A percentile compares a stretch with the other conserved stretches of the same genome.
Conservation (phyloP, 2,113 vertebrate genomes). For the Ammodytes marinus region DNA sequence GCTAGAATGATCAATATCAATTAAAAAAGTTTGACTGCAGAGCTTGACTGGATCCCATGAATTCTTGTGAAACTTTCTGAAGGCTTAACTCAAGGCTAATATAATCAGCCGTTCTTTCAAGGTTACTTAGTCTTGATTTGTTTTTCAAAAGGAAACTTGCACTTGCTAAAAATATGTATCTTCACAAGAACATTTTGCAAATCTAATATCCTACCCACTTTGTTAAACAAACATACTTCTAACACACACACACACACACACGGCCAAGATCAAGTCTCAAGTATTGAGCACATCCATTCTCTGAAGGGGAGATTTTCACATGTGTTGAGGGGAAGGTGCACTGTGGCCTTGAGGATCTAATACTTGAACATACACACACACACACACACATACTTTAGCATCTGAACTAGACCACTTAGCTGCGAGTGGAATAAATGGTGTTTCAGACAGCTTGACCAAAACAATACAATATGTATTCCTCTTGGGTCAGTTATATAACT, state of each 20-base stretch:
- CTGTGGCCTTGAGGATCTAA: constrained; percentile 46
- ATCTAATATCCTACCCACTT: neutral
- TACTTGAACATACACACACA: constrained; percentile 27
- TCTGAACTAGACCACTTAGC: constrained; percentile 66
- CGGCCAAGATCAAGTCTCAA: constrained; percentile 10
- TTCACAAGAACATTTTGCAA: neutral
- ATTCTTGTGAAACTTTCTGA: neutral
- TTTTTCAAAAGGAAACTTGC: neutral
- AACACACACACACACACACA: neutral
- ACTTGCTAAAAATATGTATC: neutral
- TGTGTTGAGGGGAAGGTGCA: constrained; percentile 34
- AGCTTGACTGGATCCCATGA: neutral
- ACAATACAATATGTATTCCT: constrained; percentile 20
- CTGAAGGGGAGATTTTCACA: constrained; percentile 30
- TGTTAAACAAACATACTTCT: constrained; percentile 11
- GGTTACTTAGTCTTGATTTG: neutral
- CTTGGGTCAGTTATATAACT: constrained; percentile 3
- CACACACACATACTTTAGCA: constrained; percentile 6
- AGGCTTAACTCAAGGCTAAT: neutral
- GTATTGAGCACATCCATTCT: neutral
- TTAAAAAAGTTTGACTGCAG: neutral
- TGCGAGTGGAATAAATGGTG: constrained; percentile 9
- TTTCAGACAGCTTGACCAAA: constrained; percentile 41
- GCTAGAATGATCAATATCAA: neutral
- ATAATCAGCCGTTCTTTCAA: neutral